Evolutionary conservation across 1,140 invertebrate genomes (phyloP), one percentile per base, ranked within the genome.

Genomic region (Bombus cullumanus): DNA sequence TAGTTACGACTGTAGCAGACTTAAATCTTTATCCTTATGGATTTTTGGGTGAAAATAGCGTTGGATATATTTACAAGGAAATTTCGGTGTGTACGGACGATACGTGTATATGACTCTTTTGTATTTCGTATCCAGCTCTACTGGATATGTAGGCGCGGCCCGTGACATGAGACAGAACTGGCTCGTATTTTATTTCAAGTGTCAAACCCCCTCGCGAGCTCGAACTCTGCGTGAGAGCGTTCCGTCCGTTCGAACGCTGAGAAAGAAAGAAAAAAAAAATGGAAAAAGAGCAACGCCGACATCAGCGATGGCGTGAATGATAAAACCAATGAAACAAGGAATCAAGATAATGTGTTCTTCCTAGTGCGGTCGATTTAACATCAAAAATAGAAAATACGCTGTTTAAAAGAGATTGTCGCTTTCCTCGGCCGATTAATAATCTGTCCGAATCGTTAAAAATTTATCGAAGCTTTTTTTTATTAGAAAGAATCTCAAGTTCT

Each of bases 121-220:
- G 69, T 43, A 39, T 53, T 87, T 71, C 43, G 66, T 72, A 78
- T 77, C 18, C 47, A 2, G 31, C 83, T 53, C 87, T 81, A 71
- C 73, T 66, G 71, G 68, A 87, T 71, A 88, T 66, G 88, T 91
- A 92, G 91, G 90, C 87, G 88, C 89, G 90, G 88, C 87, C 83
- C 80, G 91, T 92, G 90, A 92, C 91, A 89, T 25, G 91, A 92
- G 85, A 92, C 83, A 89, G 89, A 90, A 91, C 90, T 91, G 86
- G 90, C 91, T 92, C 91, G 91, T 92, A 92, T 92, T 91, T 92
- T 92, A 92, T 87, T 91, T 74, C 84, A 74, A 88, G 90, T 90
- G 88, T 87, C 86, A 89, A 74, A 85, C 84, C 84, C 78, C 86
- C 81, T 83, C 82, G 57, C 85, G 76, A 81, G 87, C 89, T 90